Evolutionary conservation across 2,113 vertebrate genomes (phyloP).

Genomic region (Cricetomys ansorgei): DNA sequence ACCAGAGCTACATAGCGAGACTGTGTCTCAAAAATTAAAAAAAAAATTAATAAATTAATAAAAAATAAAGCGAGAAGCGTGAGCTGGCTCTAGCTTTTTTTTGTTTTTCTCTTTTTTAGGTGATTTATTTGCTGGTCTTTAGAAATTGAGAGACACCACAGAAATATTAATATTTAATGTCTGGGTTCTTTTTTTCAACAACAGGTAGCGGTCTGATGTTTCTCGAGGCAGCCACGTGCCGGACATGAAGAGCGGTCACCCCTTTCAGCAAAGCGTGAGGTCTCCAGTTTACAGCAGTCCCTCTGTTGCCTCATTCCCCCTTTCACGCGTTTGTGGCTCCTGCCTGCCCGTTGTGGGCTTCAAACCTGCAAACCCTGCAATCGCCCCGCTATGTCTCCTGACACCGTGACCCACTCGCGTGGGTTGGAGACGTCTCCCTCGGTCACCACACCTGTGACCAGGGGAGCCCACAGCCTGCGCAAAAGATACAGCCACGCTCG

Average conservation of each 20-base stretch:
- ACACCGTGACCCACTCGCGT: rapidly evolving
- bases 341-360: not conserved
- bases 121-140: not conserved
- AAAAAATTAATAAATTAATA: not conserved
- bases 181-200: not conserved
- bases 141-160: not conserved
- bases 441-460: rapidly evolving
- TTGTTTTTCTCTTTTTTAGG: not conserved
- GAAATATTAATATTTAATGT: conserved; percentile 18
- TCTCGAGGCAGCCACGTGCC: not conserved
- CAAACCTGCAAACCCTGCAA: not conserved
- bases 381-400: not conserved
- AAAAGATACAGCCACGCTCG: not conserved
- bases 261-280: not conserved
- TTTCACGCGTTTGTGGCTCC: not conserved
- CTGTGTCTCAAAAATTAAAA: not conserved
- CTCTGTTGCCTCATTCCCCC: not conserved
- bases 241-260: rapidly evolving
- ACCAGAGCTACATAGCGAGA: not conserved
- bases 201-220: not conserved
- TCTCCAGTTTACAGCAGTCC: not conserved
- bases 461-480: not conserved
- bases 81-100: not conserved
- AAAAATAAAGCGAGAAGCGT: not conserved
- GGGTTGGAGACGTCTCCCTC: not conserved